Base-by-base conservation (phyloP, 2,888 invertebrate species). In the Calliopum simillimum region DNA sequence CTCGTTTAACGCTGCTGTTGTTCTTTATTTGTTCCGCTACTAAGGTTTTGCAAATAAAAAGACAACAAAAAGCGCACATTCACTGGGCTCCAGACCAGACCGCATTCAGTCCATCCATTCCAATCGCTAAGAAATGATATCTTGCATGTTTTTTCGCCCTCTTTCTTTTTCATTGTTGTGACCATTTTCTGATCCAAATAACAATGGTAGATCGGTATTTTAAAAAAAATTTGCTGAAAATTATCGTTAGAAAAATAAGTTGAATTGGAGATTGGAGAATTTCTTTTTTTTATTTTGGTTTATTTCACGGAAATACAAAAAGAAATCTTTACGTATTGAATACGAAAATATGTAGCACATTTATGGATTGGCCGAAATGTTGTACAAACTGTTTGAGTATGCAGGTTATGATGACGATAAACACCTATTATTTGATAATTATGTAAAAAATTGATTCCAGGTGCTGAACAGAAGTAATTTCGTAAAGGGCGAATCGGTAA, bases 1-100 rank as follows among this genome's bases (percentile, higher is more conserved):
- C 67, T 67, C 47, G 67, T 67, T 59, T 33, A 67, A 59, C 67
- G 49, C 41, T 41, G 58, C 41, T 14, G 67, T 67, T 58, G 67
- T 59, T 67, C 58, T 58, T 58, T 58, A 49, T 47, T 67, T 59
- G 59, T 23, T 33, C n/a, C 58, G 66, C 58, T 58, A 44, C 47
- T 19, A 21, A 25, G 56, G 44, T 51, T 66, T 44, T 56, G 58
- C 14, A 46, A 58, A 67, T 55, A 67, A 58, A 33, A 33, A 33
- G 33, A 33, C n/a, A n/a, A n/a, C n/a, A n/a, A 6, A 33, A 56
- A 66, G n/a, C 47, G 25, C 23, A 47, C 58, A n/a, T 47, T 58
- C 67, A 33, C 46, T 58, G 67, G 16, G 58, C 58, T 16, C 19
- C n/a, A n/a, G n/a, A n/a, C n/a, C n/a, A 12, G 21, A 1, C 33